A percentile compares a stretch with the other conserved stretches of the same genome.
Conservation (phyloP, 2,888 invertebrate genomes). For the Cheilosia impressa region DNA sequence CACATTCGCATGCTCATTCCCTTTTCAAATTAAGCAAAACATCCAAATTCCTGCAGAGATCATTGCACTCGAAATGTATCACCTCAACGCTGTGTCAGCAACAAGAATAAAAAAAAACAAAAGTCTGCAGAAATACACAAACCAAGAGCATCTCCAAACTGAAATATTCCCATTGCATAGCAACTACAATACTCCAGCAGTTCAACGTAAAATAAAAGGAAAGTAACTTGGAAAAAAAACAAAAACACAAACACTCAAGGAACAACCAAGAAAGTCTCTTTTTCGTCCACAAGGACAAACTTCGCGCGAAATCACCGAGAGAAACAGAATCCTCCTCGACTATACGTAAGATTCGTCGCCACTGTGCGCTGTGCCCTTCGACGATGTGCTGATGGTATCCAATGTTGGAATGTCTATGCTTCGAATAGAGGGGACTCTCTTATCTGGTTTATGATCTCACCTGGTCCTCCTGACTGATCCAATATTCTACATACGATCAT, state of each 20-base stretch:
- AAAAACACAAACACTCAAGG: constrained; percentile 6
- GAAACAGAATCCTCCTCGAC: constrained; percentile 44
- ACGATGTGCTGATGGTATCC: constrained; percentile 50
- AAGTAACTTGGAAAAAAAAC: constrained; percentile 11
- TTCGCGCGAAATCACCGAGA: constrained; percentile 36
- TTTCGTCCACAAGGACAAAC: constrained; percentile 63
- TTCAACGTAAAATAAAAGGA: constrained; percentile 20
- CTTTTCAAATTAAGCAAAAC: not conserved
- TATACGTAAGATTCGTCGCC: constrained; percentile 41
- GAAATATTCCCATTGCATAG: constrained; percentile 31
- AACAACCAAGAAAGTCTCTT: constrained; percentile 32
- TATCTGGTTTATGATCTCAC: constrained; percentile 75
- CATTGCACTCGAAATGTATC: constrained; percentile 71
- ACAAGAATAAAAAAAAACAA: constrained; percentile 28
- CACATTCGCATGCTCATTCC: constrained; percentile 43
- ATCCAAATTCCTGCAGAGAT: constrained; percentile 57
- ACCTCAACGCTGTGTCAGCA: constrained; percentile 39
- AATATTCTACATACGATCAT: constrained; percentile 75
- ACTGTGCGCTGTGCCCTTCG: constrained; percentile 33
- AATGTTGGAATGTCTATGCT: constrained; percentile 56
- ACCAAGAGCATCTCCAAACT: constrained; percentile 28
- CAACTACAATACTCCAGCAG: constrained; percentile 33
- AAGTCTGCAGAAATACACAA: constrained; percentile 32
- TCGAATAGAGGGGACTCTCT: constrained; percentile 58
- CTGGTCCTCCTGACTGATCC: constrained; percentile 74